Evolutionary conservation across 2,113 vertebrate genomes (phyloP), one percentile per base, ranked within the genome.

Genomic region (Delphinus delphis): DNA sequence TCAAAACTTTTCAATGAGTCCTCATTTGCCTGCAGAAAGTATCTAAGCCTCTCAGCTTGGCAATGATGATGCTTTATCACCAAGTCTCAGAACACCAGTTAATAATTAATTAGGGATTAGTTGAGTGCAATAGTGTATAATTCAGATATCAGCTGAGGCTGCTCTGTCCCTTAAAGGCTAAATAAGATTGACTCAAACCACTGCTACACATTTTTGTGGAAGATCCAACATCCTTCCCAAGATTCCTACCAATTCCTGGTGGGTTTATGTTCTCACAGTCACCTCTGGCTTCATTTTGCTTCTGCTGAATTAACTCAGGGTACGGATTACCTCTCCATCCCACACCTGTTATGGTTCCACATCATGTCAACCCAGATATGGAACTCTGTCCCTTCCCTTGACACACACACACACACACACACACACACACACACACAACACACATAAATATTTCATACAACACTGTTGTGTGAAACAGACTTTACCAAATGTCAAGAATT

Each of bases 31-130:
- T 81, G 74, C 47, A 81, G 81, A 88, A 97, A 81, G 84, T 58
- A 74, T 26, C 70, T 94, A 70, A 89, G 77, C 60, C 81, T 70
- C 65, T 81, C 33, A 81, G 5, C 4, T 87, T 91, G 67, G 36
- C 53, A 77, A 50, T 13, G 41, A 90, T 0, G 10, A 71, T 8
- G 13, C 17, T 67, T 97, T 93, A 95, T 93, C 77, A 73, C 15
- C 55, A 85, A 31, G 25, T 60, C 10, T 31, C 71, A 82, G 71
- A 25, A 60, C 60, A 58, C 36, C 12, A 18, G 60, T 83, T 82
- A 62, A 94, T 88, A 86, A 89, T 88, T 95, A 89, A 95, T 77
- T 90, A 76, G 90, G 67, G 47, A 68, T 91, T 94, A 63, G 33
- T 70, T 77, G 73, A 96, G 95, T 62, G 60, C 71, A 93, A n/a